Conservation (phyloP, 2,888 invertebrate species). For the Gasteruption jaculator region DNA sequence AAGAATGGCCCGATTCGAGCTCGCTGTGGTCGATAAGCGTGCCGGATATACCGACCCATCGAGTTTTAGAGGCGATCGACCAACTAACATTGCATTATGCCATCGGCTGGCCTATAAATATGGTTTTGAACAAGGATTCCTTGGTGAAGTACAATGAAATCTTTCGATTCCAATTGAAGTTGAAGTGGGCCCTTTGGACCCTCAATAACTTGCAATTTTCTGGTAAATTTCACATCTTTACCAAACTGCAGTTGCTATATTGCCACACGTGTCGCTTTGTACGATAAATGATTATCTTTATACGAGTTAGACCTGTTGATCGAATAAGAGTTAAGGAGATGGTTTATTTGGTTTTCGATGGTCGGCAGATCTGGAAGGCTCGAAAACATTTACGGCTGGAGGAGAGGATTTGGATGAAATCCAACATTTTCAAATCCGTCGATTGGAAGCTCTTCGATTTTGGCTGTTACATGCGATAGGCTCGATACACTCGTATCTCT, state of each 20-base stretch:
- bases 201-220: slow-evolving; percentile 53
- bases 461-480: slow-evolving; percentile 57
- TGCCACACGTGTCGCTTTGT: too few relatives aligned
- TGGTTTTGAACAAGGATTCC: slow-evolving; percentile 41
- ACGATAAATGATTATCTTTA: too few relatives aligned
- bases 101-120: slow-evolving; percentile 49
- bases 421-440: slow-evolving; percentile 44
- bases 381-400: slow-evolving; percentile 17
- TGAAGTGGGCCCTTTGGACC: slow-evolving; percentile 57
- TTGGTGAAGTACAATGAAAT: slow-evolving; percentile 48
- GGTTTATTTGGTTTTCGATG: too few relatives aligned
- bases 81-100: slow-evolving; percentile 42
- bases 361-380: slow-evolving; percentile 37
- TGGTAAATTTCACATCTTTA: slow-evolving; percentile 29
- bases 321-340: too few relatives aligned
- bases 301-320: too few relatives aligned
- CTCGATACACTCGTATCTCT: slow-evolving; percentile 55
- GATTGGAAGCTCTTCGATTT: slow-evolving; percentile 55
- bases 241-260: not conserved
- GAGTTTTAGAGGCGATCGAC: slow-evolving; percentile 42
- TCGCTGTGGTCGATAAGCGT: slow-evolving; percentile 45
- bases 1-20: slow-evolving; percentile 50
- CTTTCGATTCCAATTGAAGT: slow-evolving; percentile 55
- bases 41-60: slow-evolving; percentile 31
- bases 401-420: slow-evolving; percentile 29